Conservation (phyloP, 2,113 vertebrate species). For the Lepus timidus region DNA sequence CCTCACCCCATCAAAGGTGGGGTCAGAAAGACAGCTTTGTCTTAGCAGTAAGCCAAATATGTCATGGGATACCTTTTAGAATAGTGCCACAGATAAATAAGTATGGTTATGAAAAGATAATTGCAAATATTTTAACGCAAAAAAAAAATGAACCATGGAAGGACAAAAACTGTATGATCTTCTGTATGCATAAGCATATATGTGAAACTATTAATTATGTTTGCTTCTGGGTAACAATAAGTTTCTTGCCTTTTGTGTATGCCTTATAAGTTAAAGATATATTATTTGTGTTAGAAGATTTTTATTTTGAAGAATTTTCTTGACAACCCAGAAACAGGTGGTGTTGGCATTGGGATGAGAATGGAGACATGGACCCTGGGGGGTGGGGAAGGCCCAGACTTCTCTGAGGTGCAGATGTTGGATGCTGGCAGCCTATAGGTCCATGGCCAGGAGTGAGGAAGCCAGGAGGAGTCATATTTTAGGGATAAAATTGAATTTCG, state of each 20-base stretch:
- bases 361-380: not conserved
- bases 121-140: not conserved
- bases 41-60: not conserved
- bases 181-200: not conserved
- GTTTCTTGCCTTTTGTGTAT: not conserved
- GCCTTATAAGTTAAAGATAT: not conserved
- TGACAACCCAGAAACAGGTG: not conserved
- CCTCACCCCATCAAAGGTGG: not conserved
- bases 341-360: not conserved
- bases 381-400: not conserved
- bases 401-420: not conserved
- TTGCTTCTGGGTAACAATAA: not conserved
- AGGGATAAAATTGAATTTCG: not conserved
- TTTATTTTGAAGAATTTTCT: constrained; percentile 2
- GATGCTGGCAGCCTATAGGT: no score
- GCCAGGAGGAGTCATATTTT: not conserved
- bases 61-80: not conserved
- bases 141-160: not conserved
- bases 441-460: not conserved
- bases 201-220: not conserved
- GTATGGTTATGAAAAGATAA: not conserved
- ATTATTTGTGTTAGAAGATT: not conserved
- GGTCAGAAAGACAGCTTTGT: not conserved
- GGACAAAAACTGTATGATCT: not conserved
- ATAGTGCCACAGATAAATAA: not conserved